Evolutionary conservation across 2,113 vertebrate species (phyloP), one percentile per base, ranked within the genome.

Genomic region (Paramisgurnus dabryanus): DNA sequence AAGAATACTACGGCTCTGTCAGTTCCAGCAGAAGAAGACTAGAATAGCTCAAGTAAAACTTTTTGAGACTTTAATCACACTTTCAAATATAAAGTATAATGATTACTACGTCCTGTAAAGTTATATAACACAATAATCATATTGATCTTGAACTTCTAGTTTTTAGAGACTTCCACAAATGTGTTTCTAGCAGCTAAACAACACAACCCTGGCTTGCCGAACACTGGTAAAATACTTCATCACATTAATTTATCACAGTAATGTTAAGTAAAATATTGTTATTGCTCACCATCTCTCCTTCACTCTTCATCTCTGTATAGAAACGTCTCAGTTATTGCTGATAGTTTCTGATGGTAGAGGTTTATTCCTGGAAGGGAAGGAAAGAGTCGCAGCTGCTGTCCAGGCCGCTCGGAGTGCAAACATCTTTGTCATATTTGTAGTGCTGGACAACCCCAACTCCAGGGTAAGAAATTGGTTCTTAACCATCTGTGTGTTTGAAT

Each of bases 1-100:
- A 45, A 93, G 93, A 81, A 95, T 99, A 81, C 83, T 99, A 69
- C 87, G 94, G 9, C 94, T 96, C 18, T 99, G 98, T 90, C 96
- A 94, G 90, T 99, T 99, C 88, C 95, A 98, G 58, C 98, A 99
- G 88, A 99, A 97, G 93, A 99, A 99, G 91, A 99, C 97, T 68
- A 95, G 94, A 83, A 97, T 99, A 88, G 97, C 97, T 65, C 95
- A 99, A 94, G 98, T 98, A 86, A 65, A 79, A 18, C 17, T 58
- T 18, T 18, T 58, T 17, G 3, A 58, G 50, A 6, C 66, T 47
- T 12, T 45, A 12, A 27, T 55, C 1, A 47, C 0, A 61, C 5
- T 27, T 22, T 9, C 27, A 43, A 34, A 34, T 2, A 34, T 34
- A 2, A 34, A 34, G 27, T 57, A 4, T n/a, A 6, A 57, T 53